phyloP scores from a whole-genome alignment of 2,797 vertebrate species.

The Sebastes steindachneri region DNA sequence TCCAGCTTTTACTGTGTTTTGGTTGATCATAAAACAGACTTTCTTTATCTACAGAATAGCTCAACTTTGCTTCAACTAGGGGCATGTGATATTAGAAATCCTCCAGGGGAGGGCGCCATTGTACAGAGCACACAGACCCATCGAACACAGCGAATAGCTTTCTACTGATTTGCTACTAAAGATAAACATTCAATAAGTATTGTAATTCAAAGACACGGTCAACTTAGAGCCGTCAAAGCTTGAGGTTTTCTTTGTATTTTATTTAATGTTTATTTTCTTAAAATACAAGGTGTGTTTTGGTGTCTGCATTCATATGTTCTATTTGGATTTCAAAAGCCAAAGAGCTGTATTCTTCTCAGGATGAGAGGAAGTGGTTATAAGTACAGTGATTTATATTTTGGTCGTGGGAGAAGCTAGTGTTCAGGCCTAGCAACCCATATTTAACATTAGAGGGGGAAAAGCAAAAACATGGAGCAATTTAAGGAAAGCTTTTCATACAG shows the following conservation, averaged over 20 bases:
- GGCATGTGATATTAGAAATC: background rate
- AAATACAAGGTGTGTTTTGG: background rate
- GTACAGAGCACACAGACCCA: background rate
- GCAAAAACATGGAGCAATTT: background rate
- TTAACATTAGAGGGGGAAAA: background rate
- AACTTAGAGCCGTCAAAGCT: background rate
- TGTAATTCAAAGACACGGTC: background rate
- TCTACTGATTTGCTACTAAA: background rate
- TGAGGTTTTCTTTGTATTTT: background rate
- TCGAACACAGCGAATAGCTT: background rate
- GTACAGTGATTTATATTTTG: background rate
- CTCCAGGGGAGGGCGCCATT: constrained; percentile 58
- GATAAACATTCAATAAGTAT: background rate
- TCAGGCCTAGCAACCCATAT: background rate
- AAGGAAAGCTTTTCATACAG: background rate
- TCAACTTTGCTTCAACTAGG: background rate
- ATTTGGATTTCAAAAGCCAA: background rate
- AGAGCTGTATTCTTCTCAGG: background rate
- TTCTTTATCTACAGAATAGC: background rate
- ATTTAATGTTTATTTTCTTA: background rate
- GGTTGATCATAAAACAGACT: background rate
- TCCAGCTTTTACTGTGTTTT: background rate
- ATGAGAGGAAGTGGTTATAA: background rate
- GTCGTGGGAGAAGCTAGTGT: background rate
- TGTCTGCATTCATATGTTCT: background rate